These are phyloP conservation scores for Eumaeus atala DNA, from an alignment of 1,140 invertebrate genomes.

Conservation along the genomic window DNA sequence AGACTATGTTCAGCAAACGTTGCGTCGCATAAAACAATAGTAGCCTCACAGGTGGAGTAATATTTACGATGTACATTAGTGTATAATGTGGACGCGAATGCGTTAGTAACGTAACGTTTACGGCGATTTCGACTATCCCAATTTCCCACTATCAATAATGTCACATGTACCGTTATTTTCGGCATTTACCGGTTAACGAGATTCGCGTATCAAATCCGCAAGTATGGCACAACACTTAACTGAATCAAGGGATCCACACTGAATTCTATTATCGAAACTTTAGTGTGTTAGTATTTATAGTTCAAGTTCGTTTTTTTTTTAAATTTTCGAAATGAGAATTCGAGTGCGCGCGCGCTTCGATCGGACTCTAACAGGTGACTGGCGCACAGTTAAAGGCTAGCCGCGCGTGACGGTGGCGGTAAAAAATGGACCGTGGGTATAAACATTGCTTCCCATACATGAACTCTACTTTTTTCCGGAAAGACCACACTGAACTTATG, in stretches of 20 bases:
- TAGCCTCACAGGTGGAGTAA: slow-evolving; percentile 22
- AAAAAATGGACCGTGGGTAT: slow-evolving; percentile 30
- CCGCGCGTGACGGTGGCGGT: slow-evolving; percentile 27
- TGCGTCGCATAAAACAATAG: slow-evolving; percentile 26
- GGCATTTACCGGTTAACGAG: slow-evolving; percentile 31
- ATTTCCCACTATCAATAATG: slow-evolving; percentile 32
- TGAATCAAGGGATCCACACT: slow-evolving; percentile 29
- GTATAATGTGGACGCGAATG: slow-evolving; percentile 11
- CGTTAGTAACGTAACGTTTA: slow-evolving; percentile 8
- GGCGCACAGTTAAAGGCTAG: slow-evolving; percentile 32
- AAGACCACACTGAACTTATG: background rate
- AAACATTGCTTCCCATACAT: slow-evolving; percentile 26
- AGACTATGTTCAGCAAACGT: slow-evolving; percentile 13
- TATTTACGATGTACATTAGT: slow-evolving; percentile 21
- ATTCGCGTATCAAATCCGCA: slow-evolving; percentile 49
- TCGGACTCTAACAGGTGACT: slow-evolving; percentile 64
- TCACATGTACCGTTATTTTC: slow-evolving; percentile 37
- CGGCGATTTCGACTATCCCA: slow-evolving; percentile 12
- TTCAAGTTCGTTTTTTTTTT: slow-evolving; percentile 41
- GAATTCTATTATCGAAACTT: slow-evolving; percentile 32
- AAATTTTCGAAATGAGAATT: slow-evolving; percentile 39
- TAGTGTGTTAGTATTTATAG: slow-evolving; percentile 38
- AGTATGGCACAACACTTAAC: slow-evolving; percentile 36
- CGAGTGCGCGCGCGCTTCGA: slow-evolving; percentile 46
- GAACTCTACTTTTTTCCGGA: slow-evolving; percentile 17